phyloP scores from a whole-genome alignment of 35 echinoderm and acorn worm species.

The Ophioderma brevispina region DNA sequence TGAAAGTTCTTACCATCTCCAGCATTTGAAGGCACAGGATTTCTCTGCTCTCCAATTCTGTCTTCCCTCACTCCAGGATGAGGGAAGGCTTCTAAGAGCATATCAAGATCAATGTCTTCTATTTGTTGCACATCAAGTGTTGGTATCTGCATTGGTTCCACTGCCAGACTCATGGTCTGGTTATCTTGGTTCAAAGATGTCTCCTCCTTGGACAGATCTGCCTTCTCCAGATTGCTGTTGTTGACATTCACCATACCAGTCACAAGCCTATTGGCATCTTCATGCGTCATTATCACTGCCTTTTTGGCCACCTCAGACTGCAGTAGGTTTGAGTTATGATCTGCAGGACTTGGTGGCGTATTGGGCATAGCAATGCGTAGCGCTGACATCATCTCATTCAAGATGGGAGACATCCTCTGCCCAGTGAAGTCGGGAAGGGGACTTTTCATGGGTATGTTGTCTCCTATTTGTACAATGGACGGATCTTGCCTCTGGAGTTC shows the following conservation, averaged over 20 bases:
- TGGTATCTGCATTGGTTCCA: slow-evolving; percentile 58
- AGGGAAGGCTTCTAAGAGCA: slow-evolving; percentile 77
- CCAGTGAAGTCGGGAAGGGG: background rate
- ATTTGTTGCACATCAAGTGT: slow-evolving; percentile 59
- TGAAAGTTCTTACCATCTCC: slow-evolving; percentile 33
- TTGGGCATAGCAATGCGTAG: background rate
- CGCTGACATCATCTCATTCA: background rate
- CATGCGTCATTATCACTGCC: background rate
- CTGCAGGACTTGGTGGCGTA: background rate
- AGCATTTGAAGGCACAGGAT: background rate
- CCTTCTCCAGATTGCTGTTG: background rate
- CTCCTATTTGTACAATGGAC: slow-evolving; percentile 15
- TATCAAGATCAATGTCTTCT: slow-evolving; percentile 85
- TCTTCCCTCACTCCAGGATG: background rate
- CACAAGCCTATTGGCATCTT: background rate
- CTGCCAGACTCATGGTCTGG: background rate
- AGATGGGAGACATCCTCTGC: background rate
- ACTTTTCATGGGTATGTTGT: background rate
- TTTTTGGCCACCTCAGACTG: background rate
- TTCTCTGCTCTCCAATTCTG: background rate
- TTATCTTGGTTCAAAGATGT: background rate
- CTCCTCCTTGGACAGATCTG: background rate
- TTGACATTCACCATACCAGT: background rate
- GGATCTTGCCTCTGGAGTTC: slow-evolving; percentile 2
- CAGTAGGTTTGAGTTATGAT: background rate